phyloP scores from a whole-genome alignment of 30 jellyfish, hydroid and myxozoan genomes.

The Mastigias papua region DNA sequence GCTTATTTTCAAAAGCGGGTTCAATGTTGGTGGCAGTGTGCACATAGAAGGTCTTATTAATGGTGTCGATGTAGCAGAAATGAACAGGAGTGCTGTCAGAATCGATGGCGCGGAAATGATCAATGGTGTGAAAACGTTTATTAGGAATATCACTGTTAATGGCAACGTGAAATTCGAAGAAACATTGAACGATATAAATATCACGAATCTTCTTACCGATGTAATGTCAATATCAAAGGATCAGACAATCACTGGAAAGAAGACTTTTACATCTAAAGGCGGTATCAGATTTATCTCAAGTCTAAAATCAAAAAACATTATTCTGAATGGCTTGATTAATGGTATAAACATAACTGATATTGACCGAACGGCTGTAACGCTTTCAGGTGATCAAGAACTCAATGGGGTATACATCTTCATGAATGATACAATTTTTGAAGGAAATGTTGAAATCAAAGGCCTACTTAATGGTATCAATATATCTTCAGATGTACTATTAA shows the following conservation, averaged over 20 bases:
- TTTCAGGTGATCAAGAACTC: slow-evolving; percentile 60
- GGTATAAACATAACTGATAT: slow-evolving; percentile 74
- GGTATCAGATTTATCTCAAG: slow-evolving; percentile 34
- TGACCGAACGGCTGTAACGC: slow-evolving; percentile 41
- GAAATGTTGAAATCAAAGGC: slow-evolving; percentile 38
- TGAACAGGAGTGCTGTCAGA: slow-evolving; percentile 62
- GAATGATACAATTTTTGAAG: slow-evolving; percentile 20
- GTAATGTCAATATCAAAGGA: slow-evolving; percentile 45
- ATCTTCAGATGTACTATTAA: slow-evolving; percentile 56
- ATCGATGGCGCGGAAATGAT: slow-evolving; percentile 25
- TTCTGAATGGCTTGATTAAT: slow-evolving; percentile 50
- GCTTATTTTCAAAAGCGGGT: slow-evolving; percentile 54
- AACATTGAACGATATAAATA: slow-evolving; percentile 65
- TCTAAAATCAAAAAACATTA: slow-evolving; percentile 24
- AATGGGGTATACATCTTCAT: slow-evolving; percentile 63
- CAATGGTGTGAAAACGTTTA: slow-evolving; percentile 51
- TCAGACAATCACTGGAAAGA: slow-evolving; percentile 73
- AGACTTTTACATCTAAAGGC: slow-evolving; percentile 35
- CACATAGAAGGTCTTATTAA: slow-evolving; percentile 48
- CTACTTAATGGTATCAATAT: slow-evolving; percentile 51
- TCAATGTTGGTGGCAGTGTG: slow-evolving; percentile 62
- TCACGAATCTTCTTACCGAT: slow-evolving; percentile 63
- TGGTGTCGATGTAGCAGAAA: slow-evolving; percentile 72
- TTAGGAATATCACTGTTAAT: slow-evolving; percentile 12
- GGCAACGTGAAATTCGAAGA: slow-evolving; percentile 29